phyloP scores from a whole-genome alignment of 53 echinoderm and acorn worm species.

The Temnopleurus reevesii region DNA sequence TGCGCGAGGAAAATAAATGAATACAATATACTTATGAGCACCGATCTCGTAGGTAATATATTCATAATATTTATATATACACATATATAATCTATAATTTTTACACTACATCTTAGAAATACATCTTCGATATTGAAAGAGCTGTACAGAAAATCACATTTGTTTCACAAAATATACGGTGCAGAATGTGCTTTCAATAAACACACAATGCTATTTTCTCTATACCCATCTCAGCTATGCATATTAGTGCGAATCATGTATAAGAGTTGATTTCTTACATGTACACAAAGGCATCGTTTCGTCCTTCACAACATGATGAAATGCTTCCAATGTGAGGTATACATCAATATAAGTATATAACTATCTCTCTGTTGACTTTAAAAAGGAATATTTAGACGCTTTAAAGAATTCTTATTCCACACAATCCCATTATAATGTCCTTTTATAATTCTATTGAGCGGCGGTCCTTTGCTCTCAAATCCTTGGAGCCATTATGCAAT shows the following conservation, averaged over 20 bases:
- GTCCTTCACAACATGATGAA: not conserved
- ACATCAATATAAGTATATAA: not conserved
- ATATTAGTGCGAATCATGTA: not conserved
- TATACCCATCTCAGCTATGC: not conserved
- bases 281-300: not conserved
- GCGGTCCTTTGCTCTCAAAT: too few relatives aligned
- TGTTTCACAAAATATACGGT: slow-evolving; percentile 1
- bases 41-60: slow-evolving; percentile 27
- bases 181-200: not conserved
- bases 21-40: slow-evolving; percentile 39
- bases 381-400: not conserved
- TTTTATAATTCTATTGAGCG: too few relatives aligned
- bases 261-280: not conserved
- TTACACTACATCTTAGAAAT: slow-evolving; percentile 34
- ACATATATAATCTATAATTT: slow-evolving; percentile 27
- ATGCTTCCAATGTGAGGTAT: slow-evolving; percentile 15
- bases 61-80: slow-evolving; percentile 42
- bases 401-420: not conserved
- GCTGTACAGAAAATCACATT: not conserved
- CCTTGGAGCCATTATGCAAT: too few relatives aligned
- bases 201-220: not conserved
- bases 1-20: slow-evolving; percentile 25
- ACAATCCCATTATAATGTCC: not conserved
- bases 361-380: too few relatives aligned
- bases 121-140: slow-evolving; percentile 21